Conservation (phyloP, 2,888 invertebrate species). For the Pocota personata region DNA sequence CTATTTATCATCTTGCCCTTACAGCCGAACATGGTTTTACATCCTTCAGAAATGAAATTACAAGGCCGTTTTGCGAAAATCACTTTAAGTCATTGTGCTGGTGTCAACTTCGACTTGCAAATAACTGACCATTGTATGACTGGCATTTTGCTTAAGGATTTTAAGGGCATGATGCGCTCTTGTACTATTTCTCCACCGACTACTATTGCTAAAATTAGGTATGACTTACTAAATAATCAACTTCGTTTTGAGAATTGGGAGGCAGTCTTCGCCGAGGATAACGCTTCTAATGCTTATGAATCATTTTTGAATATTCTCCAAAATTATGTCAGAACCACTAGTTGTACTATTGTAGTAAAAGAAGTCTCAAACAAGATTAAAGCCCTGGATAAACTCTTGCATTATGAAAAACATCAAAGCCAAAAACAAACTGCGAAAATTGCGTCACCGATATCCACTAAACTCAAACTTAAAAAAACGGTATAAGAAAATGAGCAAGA, state of each 20-base stretch:
- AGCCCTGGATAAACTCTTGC: neutral
- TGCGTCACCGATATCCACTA: neutral
- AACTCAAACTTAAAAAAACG: neutral
- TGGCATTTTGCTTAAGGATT: neutral
- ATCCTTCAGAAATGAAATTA: neutral
- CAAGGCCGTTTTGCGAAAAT: neutral
- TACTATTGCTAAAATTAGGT: no score
- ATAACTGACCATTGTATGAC: no score
- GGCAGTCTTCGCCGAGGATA: no score
- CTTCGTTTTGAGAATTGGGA: no score
- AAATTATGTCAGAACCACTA: neutral
- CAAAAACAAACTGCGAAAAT: no score
- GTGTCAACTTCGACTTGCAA: no score
- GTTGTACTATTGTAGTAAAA: neutral
- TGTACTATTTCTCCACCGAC: neutral
- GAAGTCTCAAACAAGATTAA: neutral
- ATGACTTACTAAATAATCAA: no score
- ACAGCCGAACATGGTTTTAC: neutral
- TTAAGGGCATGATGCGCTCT: neutral
- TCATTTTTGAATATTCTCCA: no score
- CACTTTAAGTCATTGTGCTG: neutral
- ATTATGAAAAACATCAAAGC: neutral
- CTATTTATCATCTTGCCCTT: neutral
- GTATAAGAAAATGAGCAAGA: neutral
- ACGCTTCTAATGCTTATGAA: no score